Base-by-base conservation (phyloP, 2,888 invertebrate genomes). In the Tineola bisselliella region DNA sequence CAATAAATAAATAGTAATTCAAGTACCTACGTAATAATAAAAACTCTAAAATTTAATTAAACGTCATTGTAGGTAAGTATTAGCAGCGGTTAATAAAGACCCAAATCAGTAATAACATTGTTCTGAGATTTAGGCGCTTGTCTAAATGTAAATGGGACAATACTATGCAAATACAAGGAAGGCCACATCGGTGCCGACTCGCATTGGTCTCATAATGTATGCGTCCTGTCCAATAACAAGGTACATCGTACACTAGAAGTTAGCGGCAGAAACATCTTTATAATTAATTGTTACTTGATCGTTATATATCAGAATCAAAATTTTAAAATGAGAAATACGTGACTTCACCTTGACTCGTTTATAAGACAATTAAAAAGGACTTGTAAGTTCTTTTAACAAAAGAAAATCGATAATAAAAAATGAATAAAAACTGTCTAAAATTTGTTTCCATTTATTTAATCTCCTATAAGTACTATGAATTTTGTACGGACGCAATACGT, bases 91-190 rank as follows among this genome's bases (percentile, higher is more conserved):
- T 38, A 38, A 38, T 38, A 38, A 38, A 38, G 48, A 15, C 10
- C 48, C 10, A 15, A 15, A 48, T 48, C 48, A 48, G 4, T 17
- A n/a, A 17, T n/a, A 17, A 48, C 48, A 48, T 17, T 48, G 48
- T 48, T 48, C 15, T 17, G 48, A 54, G 54, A 54, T 54, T 54
- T 54, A 54, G 54, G 19, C 25, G 12, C 54, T 72, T 73, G 71
- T 81, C 75, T 79, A 78, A 79, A 81, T 80, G 81, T 75, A 79
- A 79, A 81, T 79, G 70, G 72, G 70, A 69, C 79, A 80, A 80
- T 78, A 76, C 76, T 81, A 83, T 81, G 81, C 80, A 79, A 81
- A 81, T 81, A 76, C 67, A 44, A 38, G 54, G 48, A 44, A 38
- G 54, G 48, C n/a, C 31, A 30, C 44, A 44, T 25, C 30, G 60